Base-by-base conservation (phyloP, 2,888 invertebrate species). In the Agrochola macilenta region DNA sequence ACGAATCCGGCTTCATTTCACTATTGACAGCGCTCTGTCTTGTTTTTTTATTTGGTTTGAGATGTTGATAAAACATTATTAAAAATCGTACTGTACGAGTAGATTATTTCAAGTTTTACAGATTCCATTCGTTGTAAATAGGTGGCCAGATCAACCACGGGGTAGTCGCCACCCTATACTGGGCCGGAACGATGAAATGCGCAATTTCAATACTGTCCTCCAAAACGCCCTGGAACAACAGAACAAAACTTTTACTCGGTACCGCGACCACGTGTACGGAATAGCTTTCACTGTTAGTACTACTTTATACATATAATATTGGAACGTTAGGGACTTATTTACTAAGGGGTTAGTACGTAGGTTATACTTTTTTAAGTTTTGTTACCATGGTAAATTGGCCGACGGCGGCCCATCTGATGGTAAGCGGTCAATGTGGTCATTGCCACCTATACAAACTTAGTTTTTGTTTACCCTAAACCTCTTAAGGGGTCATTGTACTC, bases 111-210 rank as follows among this genome's bases (percentile, higher is more conserved):
- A 57, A 43, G 57, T 30, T n/a, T 30, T 23, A 57, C 2, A 35
- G 20, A 69, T 30, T 69, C 26, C 9, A 0, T 66, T 39, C 9
- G 0, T 82, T 57, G n/a, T 49, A 14, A 57, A 66, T 35, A 93
- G 94, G 39, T 92, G 91, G 91, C 78, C 89, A 5, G 90, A 93
- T 17, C 88, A 87, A 0, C 72, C 80, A 23, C 85, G 61, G 5
- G 78, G 82, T 57, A 86, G 84, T 73, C 90, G 91, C 4, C 94
- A 96, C 83, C 97, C 97, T 1, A 82, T 97, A 20, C 90, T 97
- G 0, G 97, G 97, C 0, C 94, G 97, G 0, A 95, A 95, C 17
- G 96, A 97, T 58, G 91, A 97, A 66, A 46, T 95, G 49, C 85
- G 89, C 9, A 87, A 78, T 35, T 93, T 89, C 81, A 90, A 92